Conservation (phyloP, 2,797 vertebrate species). For the Phataginus tetradactyla region DNA sequence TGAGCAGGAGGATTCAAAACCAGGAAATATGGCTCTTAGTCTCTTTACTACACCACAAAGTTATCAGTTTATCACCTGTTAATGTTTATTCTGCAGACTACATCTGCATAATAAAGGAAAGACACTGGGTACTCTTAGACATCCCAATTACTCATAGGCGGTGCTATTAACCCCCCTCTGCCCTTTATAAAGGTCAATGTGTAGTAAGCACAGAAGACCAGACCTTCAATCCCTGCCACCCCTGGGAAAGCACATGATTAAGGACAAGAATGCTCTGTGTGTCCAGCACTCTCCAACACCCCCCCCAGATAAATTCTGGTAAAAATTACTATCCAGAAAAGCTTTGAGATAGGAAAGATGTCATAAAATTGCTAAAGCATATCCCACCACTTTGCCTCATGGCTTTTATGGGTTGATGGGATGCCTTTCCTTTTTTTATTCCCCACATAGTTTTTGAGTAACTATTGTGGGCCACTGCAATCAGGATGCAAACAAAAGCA, state of each 20-base stretch:
- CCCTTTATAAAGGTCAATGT: not conserved
- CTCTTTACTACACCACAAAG: not conserved
- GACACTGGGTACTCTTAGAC: not conserved
- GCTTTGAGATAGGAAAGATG: not conserved
- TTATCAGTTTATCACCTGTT: not conserved
- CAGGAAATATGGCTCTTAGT: not conserved
- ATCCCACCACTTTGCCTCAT: not conserved
- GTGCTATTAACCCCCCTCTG: not conserved
- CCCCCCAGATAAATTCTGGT: not conserved
- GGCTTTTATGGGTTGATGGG: not conserved
- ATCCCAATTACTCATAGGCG: not conserved
- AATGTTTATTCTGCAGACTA: not conserved
- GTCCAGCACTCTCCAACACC: not conserved
- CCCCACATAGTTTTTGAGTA: not conserved
- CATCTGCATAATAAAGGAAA: not conserved
- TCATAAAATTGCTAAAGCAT: not conserved
- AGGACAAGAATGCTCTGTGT: not conserved
- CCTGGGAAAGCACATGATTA: not conserved
- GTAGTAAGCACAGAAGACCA: not conserved
- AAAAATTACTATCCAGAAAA: conserved; percentile 3
- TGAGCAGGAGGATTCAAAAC: not conserved
- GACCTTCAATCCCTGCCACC: not conserved
- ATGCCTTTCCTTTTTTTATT: not conserved
- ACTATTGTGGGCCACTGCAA: not conserved
- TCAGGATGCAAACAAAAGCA: not conserved